Evolutionary conservation across 2,113 vertebrate genomes (phyloP).

Genomic region (Solea solea): DNA sequence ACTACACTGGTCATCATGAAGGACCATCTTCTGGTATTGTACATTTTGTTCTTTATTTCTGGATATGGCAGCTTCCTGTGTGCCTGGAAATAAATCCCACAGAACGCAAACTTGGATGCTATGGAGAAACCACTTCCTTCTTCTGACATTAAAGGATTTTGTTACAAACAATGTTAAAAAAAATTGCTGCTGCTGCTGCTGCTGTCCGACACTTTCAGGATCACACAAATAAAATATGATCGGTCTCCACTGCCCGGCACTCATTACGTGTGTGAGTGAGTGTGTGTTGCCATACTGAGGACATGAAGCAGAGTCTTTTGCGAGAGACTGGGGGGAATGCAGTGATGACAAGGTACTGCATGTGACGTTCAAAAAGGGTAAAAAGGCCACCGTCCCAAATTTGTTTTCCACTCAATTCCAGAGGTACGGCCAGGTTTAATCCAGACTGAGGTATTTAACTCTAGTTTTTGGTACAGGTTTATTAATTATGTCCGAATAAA

Average conservation of each 20-base stretch:
- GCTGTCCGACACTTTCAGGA: neutral
- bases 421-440: slow-evolving; percentile 22
- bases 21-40: too few species aligned
- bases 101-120: too few species aligned
- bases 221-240: neutral
- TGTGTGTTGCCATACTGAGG: slow-evolving; percentile 19
- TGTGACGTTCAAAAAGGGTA: slow-evolving; percentile 49
- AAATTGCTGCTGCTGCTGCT: too few species aligned
- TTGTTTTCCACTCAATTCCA: slow-evolving; percentile 35
- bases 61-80: too few species aligned
- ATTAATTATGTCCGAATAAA: too few species aligned
- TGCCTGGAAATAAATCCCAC: too few species aligned
- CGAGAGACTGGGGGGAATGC: slow-evolving; percentile 24
- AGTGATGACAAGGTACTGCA: slow-evolving; percentile 60
- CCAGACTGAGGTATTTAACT: neutral
- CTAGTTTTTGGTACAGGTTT: too few species aligned
- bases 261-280: slow-evolving; percentile 1
- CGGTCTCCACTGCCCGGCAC: neutral
- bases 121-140: too few species aligned
- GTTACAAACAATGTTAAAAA: too few species aligned
- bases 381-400: slow-evolving; percentile 31
- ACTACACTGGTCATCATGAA: too few species aligned
- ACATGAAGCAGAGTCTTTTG: slow-evolving; percentile 61
- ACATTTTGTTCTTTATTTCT: too few species aligned
- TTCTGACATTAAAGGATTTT: too few species aligned